A percentile compares a stretch with the other conserved stretches of the same genome.
Conservation (phyloP, 2,113 vertebrate species). For the Lutjanus erythropterus region DNA sequence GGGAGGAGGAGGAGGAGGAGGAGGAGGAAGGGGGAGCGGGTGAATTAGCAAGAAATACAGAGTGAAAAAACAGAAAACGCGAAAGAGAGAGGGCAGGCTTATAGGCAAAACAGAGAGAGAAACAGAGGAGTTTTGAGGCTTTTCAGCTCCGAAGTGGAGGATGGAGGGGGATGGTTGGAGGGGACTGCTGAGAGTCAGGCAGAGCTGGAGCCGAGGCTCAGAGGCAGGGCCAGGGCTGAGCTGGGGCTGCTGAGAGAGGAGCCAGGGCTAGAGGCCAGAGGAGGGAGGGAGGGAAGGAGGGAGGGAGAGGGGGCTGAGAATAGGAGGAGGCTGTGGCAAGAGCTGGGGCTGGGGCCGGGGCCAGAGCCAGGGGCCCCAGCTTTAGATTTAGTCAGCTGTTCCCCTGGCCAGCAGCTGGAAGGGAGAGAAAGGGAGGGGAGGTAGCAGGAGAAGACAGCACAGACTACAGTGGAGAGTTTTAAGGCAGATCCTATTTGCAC, state of each 20-base stretch:
- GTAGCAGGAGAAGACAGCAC: conserved; percentile 45
- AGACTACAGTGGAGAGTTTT: conserved; percentile 49
- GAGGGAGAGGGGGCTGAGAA: conserved; percentile 56
- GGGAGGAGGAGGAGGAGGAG: conserved; percentile 25
- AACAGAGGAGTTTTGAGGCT: conserved; percentile 63
- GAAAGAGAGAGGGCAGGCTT: conserved; percentile 52
- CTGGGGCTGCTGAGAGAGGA: conserved; percentile 74
- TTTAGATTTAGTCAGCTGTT: conserved; percentile 85
- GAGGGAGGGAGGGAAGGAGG: conserved; percentile 47
- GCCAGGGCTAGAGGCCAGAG: conserved; percentile 79
- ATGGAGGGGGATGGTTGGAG: conserved; percentile 71
- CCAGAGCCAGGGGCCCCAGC: conserved; percentile 76
- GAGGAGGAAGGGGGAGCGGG: conserved; percentile 36
- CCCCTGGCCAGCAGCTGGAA: conserved; percentile 82
- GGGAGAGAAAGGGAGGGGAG: conserved; percentile 54
- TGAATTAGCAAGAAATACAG: conserved; percentile 67
- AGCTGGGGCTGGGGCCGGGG: conserved; percentile 54
- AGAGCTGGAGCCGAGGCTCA: conserved; percentile 72
- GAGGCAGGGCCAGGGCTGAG: conserved; percentile 73
- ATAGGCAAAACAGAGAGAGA: conserved; percentile 54
- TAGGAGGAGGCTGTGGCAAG: conserved; percentile 64
- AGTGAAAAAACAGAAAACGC: conserved; percentile 27
- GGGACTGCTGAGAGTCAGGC: conserved; percentile 71
- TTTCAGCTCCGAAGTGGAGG: conserved; percentile 73
- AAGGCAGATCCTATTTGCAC: too few relatives aligned